phyloP scores from a whole-genome alignment of 2,888 invertebrate species.

The Sinotaia quadrata region DNA sequence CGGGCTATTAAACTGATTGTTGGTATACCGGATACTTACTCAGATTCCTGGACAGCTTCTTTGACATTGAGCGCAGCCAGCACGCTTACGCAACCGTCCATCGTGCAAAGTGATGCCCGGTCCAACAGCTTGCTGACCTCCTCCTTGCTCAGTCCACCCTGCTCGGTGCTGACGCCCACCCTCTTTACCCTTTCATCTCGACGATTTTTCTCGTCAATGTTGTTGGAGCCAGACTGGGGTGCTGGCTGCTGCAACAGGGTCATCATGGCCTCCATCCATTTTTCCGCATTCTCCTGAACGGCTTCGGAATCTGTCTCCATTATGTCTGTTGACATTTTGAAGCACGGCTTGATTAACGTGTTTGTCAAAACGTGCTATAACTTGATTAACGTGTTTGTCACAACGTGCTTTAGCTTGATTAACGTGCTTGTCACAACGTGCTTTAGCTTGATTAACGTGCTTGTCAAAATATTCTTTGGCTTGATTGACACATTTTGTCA shows the following conservation, averaged over 20 bases:
- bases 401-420: too few species aligned
- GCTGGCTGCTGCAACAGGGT: constrained; percentile 21
- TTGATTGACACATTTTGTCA: too few species aligned
- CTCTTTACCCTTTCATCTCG: constrained; percentile 14
- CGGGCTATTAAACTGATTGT: background rate
- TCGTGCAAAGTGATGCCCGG: constrained; percentile 51
- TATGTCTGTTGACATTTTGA: too few species aligned
- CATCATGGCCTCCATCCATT: constrained; percentile 35
- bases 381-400: too few species aligned
- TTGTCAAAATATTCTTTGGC: too few species aligned
- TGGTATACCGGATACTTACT: constrained; percentile 59
- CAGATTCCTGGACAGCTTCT: constrained; percentile 62
- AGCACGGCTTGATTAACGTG: too few species aligned
- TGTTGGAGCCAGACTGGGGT: background rate
- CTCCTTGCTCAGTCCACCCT: constrained; percentile 15
- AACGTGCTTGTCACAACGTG: too few species aligned
- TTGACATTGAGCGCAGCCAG: constrained; percentile 61
- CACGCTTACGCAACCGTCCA: constrained; percentile 64
- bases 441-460: too few species aligned
- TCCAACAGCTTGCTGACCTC: constrained; percentile 47
- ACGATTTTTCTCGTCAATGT: background rate
- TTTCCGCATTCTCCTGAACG: constrained; percentile 33
- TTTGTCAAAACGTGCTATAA: too few species aligned
- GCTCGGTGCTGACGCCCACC: background rate
- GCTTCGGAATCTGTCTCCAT: constrained; percentile 18